Base-by-base conservation (phyloP, 1,140 invertebrate species). In the Aphidius ervi region DNA sequence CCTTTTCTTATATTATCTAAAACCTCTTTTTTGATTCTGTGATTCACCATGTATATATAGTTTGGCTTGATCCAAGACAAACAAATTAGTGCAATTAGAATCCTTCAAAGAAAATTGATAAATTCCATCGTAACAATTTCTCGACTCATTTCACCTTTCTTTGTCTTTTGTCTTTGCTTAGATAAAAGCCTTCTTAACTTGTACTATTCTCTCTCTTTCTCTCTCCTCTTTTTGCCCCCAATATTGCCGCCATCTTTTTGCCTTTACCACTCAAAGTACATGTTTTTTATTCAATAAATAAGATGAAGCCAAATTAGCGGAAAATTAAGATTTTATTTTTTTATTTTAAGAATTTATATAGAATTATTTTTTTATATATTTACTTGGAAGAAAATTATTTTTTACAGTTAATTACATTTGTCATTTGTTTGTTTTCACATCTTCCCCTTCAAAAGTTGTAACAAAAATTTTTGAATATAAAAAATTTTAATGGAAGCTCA, bases 71-170 rank as follows among this genome's bases (percentile, higher is more conserved):
- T 65, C 50, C 70, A 70, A 70, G 71, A 73, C 72, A 77, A 77
- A 79, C 78, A 80, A 80, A 80, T 79, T 80, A 80, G 76, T 78
- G 75, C 77, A 80, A 80, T 79, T 80, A 79, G 74, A 80, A 74
- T 74, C 70, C 74, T 72, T 77, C 77, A 78, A 80, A 79, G 77
- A 79, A 80, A 80, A 79, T 79, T 79, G 78, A 80, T 79, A 79
- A 79, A 80, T 80, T 80, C 76, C 78, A 71, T 69, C 62, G 74
- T 73, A 77, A 79, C 78, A 78, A 80, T 79, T 80, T 80, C 75
- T 68, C 77, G 77, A 77, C 72, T 78, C 78, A 79, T 80, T 80
- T 80, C 77, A 79, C 60, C 48, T 45, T 59, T 54, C 20, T 37
- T 61, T 50, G 47, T 50, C 31, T 41, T 23, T 65, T 55, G 39